Evolutionary conservation across 92 coral and sea anemone species (phyloP).

Genomic region (Palythoa heliodiscus): DNA sequence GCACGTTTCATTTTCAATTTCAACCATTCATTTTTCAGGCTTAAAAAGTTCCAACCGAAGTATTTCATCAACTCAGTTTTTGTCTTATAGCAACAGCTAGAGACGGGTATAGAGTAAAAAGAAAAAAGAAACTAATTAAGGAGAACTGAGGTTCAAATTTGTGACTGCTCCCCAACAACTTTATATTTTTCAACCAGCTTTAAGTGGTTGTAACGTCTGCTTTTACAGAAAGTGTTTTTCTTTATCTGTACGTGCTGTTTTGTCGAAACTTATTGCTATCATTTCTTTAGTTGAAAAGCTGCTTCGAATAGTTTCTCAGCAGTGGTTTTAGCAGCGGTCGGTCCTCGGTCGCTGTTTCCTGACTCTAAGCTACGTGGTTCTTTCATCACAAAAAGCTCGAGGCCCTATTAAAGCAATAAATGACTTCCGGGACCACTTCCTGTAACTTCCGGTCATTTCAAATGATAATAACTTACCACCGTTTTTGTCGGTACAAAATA

Average conservation of each 20-base stretch:
- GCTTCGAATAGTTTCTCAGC: constrained; percentile 13
- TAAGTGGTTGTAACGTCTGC: background rate
- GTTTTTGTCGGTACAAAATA: background rate
- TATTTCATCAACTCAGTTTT: no score
- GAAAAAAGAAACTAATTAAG: no score
- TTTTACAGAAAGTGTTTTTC: background rate
- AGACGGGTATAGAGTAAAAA: no score
- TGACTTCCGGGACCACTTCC: background rate
- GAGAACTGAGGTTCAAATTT: no score
- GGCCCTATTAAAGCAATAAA: background rate
- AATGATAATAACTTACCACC: background rate
- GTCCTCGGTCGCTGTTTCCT: background rate
- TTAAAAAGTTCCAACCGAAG: no score
- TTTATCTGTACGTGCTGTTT: no score
- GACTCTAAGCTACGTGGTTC: background rate
- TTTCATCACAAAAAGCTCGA: background rate
- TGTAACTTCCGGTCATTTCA: background rate
- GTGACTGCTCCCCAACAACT: no score
- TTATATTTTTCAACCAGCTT: background rate
- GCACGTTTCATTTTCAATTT: no score
- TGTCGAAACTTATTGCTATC: background rate
- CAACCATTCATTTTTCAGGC: no score
- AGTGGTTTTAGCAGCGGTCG: background rate
- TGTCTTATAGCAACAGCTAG: no score
- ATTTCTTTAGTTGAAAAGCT: background rate